phyloP scores from a whole-genome alignment of 2,113 vertebrate genomes.

The Cisticola juncidis region DNA sequence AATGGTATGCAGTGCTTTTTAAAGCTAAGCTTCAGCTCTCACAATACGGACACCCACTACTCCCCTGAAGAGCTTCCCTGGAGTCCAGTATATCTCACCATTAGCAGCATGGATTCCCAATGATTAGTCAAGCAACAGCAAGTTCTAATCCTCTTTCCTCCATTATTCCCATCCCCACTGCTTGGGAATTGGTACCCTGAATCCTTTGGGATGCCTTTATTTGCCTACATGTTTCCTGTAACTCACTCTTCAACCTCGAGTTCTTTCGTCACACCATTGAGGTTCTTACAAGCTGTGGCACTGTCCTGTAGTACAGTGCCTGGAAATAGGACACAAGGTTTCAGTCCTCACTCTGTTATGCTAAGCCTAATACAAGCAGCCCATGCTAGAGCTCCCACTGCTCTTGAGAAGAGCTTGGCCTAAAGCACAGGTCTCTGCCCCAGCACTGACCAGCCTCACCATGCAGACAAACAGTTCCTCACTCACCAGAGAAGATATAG shows the following conservation, averaged over 20 bases:
- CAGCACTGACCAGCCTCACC: not conserved
- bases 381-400: not conserved
- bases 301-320: not conserved
- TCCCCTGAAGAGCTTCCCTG: not conserved
- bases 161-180: not conserved
- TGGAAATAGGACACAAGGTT: fast-evolving
- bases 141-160: not conserved
- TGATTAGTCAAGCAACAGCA: not conserved
- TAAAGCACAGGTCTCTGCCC: not conserved
- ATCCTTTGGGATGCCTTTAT: not conserved
- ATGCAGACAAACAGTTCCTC: not conserved
- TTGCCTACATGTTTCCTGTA: not conserved
- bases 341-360: not conserved
- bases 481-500: slow-evolving; percentile 96
- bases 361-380: not conserved
- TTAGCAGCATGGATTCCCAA: not conserved
- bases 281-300: not conserved
- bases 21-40: not conserved
- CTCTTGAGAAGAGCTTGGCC: not conserved
- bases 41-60: not conserved
- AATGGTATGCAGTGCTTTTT: not conserved
- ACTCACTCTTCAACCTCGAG: not conserved
- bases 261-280: not conserved
- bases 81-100: not conserved
- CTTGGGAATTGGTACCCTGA: not conserved